These are phyloP conservation scores for Nesidiocoris tenuis DNA, from an alignment of 2,888 invertebrate species.

Conservation along the genomic window DNA sequence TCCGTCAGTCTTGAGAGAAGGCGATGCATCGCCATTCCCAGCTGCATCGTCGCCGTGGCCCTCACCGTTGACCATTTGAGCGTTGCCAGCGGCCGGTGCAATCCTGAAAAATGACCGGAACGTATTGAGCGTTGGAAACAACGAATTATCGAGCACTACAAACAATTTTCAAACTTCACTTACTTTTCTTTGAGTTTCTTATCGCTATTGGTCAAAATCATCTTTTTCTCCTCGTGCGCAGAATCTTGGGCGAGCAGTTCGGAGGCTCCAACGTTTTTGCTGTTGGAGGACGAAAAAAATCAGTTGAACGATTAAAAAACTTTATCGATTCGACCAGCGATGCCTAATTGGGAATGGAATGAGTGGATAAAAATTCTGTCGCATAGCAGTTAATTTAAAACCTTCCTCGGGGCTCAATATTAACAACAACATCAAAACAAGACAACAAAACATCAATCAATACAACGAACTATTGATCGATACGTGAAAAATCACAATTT, in stretches of 20 bases:
- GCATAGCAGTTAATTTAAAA: too few relatives aligned
- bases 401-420: too few relatives aligned
- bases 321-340: too few relatives aligned
- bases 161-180: constrained; percentile 2
- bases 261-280: constrained; percentile 45
- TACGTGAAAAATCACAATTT: too few relatives aligned
- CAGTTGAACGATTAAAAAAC: neutral
- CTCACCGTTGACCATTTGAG: constrained; percentile 17
- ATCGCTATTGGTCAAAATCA: constrained; percentile 46
- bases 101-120: neutral
- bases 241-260: constrained; percentile 44
- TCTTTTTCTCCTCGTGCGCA: constrained; percentile 45
- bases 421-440: too few relatives aligned
- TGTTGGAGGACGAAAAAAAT: constrained; percentile 32
- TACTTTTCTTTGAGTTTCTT: constrained; percentile 29
- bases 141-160: neutral
- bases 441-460: too few relatives aligned
- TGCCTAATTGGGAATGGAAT: too few relatives aligned
- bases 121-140: too few relatives aligned
- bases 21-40: neutral
- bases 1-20: neutral
- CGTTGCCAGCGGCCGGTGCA: neutral
- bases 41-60: constrained; percentile 6
- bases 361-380: too few relatives aligned
- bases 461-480: too few relatives aligned